These are phyloP conservation scores for Macrosiphum euphorbiae DNA, from an alignment of 2,888 invertebrate species.

Conservation along the genomic window DNA sequence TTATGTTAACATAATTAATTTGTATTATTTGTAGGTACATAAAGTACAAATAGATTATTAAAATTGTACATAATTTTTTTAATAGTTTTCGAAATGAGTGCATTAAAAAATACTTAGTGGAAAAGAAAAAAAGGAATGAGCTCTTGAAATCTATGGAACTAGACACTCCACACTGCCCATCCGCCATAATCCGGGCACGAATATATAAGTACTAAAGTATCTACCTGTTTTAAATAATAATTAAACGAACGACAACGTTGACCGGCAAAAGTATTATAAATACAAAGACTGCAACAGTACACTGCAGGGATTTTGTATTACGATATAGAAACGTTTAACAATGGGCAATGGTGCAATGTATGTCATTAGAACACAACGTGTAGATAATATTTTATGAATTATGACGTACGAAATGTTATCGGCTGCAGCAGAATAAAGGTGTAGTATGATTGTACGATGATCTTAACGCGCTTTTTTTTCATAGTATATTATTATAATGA, in stretches of 20 bases:
- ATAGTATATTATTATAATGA: neutral
- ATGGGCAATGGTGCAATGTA: neutral
- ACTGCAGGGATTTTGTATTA: neutral
- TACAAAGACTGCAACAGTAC: neutral
- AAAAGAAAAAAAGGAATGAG: neutral
- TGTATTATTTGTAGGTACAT: no score
- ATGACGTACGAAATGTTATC: neutral
- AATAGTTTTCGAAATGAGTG: neutral
- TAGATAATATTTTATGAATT: neutral
- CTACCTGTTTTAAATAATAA: neutral
- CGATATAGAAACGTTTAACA: neutral
- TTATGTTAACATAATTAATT: neutral
- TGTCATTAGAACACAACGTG: neutral
- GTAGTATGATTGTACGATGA: neutral
- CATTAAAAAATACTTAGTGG: neutral
- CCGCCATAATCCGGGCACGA: neutral
- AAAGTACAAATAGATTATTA: no score
- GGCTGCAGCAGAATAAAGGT: neutral
- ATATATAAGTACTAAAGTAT: neutral
- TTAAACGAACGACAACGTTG: neutral
- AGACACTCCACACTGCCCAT: neutral
- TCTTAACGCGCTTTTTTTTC: neutral
- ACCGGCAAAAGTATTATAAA: neutral
- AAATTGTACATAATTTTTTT: no score
- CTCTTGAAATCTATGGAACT: neutral